Evolutionary conservation across 2,888 invertebrate genomes (phyloP).

Genomic region (Drosophila pseudotalamancana): DNA sequence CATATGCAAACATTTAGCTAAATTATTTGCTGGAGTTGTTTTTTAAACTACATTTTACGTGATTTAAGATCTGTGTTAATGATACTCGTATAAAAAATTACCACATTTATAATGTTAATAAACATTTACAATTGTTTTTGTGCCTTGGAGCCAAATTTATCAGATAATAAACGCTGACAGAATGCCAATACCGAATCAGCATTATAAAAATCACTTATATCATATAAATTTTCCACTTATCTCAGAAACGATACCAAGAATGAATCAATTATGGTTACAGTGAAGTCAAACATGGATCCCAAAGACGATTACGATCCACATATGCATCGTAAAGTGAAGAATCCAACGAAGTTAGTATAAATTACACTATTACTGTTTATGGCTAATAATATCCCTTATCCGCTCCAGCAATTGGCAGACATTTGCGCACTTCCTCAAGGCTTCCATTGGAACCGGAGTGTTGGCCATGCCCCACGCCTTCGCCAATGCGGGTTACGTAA

Average conservation of each 20-base stretch:
- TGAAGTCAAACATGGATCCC: slow-evolving; percentile 22
- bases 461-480: slow-evolving; percentile 96
- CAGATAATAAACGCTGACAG: slow-evolving; percentile 21
- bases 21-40: neutral
- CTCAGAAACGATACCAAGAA: slow-evolving; percentile 49
- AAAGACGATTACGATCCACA: slow-evolving; percentile 90
- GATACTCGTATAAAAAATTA: slow-evolving; percentile 5
- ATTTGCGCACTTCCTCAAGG: slow-evolving; percentile 96
- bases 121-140: slow-evolving; percentile 44
- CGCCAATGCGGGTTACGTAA: slow-evolving; percentile 94
- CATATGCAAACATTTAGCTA: neutral
- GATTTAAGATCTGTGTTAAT: too few species aligned
- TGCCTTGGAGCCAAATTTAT: slow-evolving; percentile 34
- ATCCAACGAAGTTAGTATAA: slow-evolving; percentile 90
- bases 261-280: slow-evolving; percentile 22
- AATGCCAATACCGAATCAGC: slow-evolving; percentile 34
- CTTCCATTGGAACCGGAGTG: slow-evolving; percentile 98
- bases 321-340: slow-evolving; percentile 89
- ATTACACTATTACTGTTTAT: too few species aligned
- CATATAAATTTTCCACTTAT: slow-evolving; percentile 1
- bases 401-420: slow-evolving; percentile 94
- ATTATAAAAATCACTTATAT: slow-evolving; percentile 31
- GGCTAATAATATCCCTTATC: too few species aligned
- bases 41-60: slow-evolving; percentile 13
- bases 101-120: slow-evolving; percentile 2